Evolutionary conservation across 2,888 invertebrate genomes (phyloP).

Genomic region (Melolontha melolontha): DNA sequence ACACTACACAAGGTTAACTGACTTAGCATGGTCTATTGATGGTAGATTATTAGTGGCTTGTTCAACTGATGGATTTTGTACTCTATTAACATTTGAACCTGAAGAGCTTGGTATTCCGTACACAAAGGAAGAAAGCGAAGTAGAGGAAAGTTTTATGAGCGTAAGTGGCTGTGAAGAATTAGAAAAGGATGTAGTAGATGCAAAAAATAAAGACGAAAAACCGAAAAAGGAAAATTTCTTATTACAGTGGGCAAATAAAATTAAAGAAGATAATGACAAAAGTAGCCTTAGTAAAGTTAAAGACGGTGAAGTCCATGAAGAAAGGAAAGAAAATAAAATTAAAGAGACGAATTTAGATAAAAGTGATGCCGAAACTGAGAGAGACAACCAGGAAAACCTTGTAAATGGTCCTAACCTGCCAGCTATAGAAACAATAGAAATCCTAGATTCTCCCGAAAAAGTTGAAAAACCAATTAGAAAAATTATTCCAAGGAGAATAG

Average conservation of each 20-base stretch:
- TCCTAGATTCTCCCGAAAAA: constrained; percentile 41
- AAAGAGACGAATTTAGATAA: neutral
- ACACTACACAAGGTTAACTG: constrained; percentile 90
- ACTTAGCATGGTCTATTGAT: constrained; percentile 88
- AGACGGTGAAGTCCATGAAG: constrained; percentile 16
- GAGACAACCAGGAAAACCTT: neutral
- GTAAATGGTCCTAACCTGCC: constrained; percentile 12
- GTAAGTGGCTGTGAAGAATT: constrained; percentile 55
- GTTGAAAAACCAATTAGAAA: constrained; percentile 40
- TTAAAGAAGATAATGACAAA: constrained; percentile 37
- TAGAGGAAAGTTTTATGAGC: constrained; percentile 55
- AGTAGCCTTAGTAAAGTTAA: constrained; percentile 9
- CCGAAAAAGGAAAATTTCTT: constrained; percentile 59
- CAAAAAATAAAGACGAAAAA: constrained; percentile 48
- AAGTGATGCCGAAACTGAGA: neutral
- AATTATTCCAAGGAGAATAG: constrained; percentile 35
- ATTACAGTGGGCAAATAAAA: constrained; percentile 59
- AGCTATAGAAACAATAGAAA: constrained; percentile 41
- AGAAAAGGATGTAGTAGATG: constrained; percentile 50
- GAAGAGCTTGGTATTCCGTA: constrained; percentile 78
- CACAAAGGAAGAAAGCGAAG: constrained; percentile 63
- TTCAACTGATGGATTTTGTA: constrained; percentile 92
- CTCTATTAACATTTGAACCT: constrained; percentile 81
- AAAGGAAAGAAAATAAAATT: constrained; percentile 21
- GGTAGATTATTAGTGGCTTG: constrained; percentile 81